phyloP scores from a whole-genome alignment of 2,113 vertebrate species.

The Elaphurus davidianus region DNA sequence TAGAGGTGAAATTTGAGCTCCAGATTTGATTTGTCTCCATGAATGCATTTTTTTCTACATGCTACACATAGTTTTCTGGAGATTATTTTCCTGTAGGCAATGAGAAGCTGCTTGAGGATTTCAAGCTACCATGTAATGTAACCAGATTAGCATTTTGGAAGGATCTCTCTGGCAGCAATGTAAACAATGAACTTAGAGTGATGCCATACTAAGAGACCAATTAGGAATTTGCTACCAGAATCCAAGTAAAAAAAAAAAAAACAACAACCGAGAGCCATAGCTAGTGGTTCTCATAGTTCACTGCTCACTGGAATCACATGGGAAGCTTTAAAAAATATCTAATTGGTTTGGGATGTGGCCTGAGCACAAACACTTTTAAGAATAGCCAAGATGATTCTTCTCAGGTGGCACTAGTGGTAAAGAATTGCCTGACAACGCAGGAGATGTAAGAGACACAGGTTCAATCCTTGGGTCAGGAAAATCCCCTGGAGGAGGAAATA shows the following conservation, averaged over 20 bases:
- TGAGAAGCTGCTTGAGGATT: neutral
- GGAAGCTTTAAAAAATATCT: neutral
- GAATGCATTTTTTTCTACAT: neutral
- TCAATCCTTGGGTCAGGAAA: neutral
- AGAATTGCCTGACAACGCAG: neutral
- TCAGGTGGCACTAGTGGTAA: neutral
- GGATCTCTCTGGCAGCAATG: neutral
- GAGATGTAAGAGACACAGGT: neutral
- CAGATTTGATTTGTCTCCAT: neutral
- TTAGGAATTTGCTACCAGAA: neutral
- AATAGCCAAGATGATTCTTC: neutral
- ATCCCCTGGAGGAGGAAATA: neutral
- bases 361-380: neutral
- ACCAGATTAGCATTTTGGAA: neutral
- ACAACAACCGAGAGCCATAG: neutral
- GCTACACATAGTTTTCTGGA: neutral
- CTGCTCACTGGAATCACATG: neutral
- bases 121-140: neutral
- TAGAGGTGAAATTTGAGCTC: neutral
- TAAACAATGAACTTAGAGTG: neutral
- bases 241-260: neutral
- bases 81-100: neutral
- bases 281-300: neutral
- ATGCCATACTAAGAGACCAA: neutral
- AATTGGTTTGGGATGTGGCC: neutral